Evolutionary conservation across 2,888 invertebrate genomes (phyloP), one percentile per base, ranked within the genome.

Genomic region (Ophraella communa): DNA sequence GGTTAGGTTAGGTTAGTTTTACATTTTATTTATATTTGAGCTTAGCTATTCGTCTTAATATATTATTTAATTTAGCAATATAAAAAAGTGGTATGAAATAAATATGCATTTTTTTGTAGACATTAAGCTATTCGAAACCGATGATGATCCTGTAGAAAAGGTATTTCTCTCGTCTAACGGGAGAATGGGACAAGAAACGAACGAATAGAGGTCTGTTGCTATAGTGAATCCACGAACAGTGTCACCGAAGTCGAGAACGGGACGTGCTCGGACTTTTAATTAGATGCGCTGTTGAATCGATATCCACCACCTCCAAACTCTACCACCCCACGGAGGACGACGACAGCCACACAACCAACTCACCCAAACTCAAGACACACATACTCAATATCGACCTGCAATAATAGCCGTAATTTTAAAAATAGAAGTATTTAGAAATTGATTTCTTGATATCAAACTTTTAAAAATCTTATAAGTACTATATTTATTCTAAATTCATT

Each of bases 251-350:
- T 81, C 80, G 79, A 77, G 76, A 77, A 75, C 75, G 77, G 78
- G 75, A 82, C 82, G 82, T 82, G 82, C 80, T 75, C 75, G 77
- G 82, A 81, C 80, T 82, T 78, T 78, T 82, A 82, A 82, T 82
- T 82, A 81, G 81, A 81, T 81, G 81, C 81, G 80, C 76, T 71
- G 75, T 74, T 74, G 75, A 82, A 82, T 82, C 82, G 81, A 82
- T 82, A 82, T 76, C 66, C 70, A 60, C 60, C 60, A 51, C 49
- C 49, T 51, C 27, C 27, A 51, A 39, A 47, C 21, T 52, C 30
- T 17, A 24, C 66, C 70, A 60, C 60, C 60, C 61, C 24, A 51
- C 49, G 49, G n/a, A n/a, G n/a, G n/a, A 51, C 49, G 23, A 51
- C 27, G 49, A 51, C 49, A 49, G 49, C 49, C 49, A 44, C 44